phyloP scores from a whole-genome alignment of 2,797 vertebrate genomes.

The Cichlasoma orientale region DNA sequence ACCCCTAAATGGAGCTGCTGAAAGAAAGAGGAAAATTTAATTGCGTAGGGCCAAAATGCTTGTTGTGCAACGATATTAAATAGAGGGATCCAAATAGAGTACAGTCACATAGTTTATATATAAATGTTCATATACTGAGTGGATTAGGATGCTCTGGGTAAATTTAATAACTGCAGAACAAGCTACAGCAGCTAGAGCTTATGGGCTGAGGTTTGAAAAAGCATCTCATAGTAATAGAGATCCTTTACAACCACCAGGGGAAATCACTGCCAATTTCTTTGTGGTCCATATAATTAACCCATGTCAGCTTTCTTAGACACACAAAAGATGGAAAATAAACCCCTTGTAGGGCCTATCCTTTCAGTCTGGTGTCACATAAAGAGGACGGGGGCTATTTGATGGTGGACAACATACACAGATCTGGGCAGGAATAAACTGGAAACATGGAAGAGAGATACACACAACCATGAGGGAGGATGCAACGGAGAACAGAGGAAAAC shows the following conservation, averaged over 20 bases:
- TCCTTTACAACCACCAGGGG: constrained; percentile 57
- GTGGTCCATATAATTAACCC: constrained; percentile 57
- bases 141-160: constrained; percentile 44
- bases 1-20: neutral
- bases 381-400: constrained; percentile 8
- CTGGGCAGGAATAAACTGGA: too few relatives aligned
- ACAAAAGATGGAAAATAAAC: constrained; percentile 35
- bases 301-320: constrained; percentile 46
- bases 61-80: neutral
- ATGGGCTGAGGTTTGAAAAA: constrained; percentile 47
- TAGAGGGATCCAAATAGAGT: neutral
- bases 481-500: too few relatives aligned
- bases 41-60: neutral
- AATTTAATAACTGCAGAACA: constrained; percentile 57
- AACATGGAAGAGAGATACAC: too few relatives aligned
- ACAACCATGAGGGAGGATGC: too few relatives aligned
- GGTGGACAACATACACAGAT: neutral
- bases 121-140: constrained; percentile 56
- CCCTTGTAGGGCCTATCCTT: constrained; percentile 13
- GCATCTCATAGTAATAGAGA: constrained; percentile 49
- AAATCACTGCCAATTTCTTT: constrained; percentile 62
- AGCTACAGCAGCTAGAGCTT: constrained; percentile 32
- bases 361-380: constrained; percentile 30
- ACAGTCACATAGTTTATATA: neutral
- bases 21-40: neutral